Evolutionary conservation across 2,797 vertebrate genomes (phyloP).

Genomic region (Chelonia mydas): DNA sequence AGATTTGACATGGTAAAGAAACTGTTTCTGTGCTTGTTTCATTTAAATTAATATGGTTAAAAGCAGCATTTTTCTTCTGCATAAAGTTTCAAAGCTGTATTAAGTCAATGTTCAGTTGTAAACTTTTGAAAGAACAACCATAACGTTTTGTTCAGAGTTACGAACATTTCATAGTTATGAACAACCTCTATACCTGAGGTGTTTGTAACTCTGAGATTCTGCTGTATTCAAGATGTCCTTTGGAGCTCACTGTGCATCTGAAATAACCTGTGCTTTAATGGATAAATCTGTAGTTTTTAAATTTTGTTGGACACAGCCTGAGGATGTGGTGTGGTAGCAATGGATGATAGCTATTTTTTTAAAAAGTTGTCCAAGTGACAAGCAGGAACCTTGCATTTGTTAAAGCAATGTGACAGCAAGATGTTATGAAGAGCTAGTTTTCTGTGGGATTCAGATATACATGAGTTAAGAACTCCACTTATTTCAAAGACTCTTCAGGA

Average conservation of each 20-base stretch:
- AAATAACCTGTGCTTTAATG: neutral
- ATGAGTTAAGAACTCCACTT: neutral
- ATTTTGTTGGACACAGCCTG: neutral
- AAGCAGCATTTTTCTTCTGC: no score
- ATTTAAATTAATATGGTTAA: no score
- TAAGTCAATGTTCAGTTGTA: no score
- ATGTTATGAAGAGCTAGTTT: constrained; percentile 15
- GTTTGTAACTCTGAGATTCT: no score
- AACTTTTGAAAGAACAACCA: no score
- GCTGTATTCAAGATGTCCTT: neutral
- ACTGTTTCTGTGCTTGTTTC: no score
- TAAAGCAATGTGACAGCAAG: neutral
- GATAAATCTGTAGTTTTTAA: neutral
- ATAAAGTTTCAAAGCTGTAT: no score
- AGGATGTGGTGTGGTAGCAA: neutral
- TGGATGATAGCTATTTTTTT: neutral
- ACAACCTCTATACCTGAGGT: no score
- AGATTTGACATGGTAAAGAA: no score
- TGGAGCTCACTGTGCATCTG: neutral
- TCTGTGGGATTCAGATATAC: neutral
- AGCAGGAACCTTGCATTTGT: neutral
- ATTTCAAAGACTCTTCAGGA: neutral
- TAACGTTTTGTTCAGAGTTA: no score
- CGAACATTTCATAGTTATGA: no score
- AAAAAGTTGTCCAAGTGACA: neutral